A percentile compares a stretch with the other conserved stretches of the same genome.
Evolutionary conservation across 2,113 vertebrate genomes (phyloP).

Genomic region (Glaucidium brasilianum): DNA sequence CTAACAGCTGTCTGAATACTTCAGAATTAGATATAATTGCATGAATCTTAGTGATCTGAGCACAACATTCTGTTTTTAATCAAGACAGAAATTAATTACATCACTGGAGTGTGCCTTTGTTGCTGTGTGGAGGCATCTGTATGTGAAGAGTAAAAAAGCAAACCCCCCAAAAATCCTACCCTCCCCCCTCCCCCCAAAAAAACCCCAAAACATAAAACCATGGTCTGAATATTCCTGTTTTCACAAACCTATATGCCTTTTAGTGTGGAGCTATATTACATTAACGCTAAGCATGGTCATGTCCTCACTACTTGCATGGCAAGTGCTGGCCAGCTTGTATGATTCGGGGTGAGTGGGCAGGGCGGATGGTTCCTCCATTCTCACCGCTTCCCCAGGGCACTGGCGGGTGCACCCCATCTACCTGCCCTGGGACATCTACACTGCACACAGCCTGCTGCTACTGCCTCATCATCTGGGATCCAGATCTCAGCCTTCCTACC

Average conservation of each 20-base stretch:
- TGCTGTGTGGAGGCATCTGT: neutral
- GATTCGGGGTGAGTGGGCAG: rapidly evolving
- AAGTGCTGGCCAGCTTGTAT: neutral
- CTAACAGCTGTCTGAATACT: slow-evolving; percentile 25
- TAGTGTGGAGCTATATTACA: neutral
- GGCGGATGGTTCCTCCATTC: neutral
- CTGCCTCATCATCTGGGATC: neutral
- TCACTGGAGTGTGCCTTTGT: neutral
- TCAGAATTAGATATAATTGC: slow-evolving; percentile 24
- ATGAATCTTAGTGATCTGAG: slow-evolving; percentile 9
- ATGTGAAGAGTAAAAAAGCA: neutral
- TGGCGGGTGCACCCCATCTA: neutral
- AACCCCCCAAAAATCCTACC: neutral
- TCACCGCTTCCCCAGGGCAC: rapidly evolving
- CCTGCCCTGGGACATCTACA: neutral
- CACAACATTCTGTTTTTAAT: slow-evolving; percentile 4
- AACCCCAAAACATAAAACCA: neutral
- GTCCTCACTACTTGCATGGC: neutral
- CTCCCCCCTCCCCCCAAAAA: no score
- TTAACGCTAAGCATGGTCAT: neutral
- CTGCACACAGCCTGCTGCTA: neutral
- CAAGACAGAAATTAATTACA: slow-evolving; percentile 28
- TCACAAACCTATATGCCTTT: neutral
- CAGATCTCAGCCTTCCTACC: neutral
- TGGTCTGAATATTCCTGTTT: neutral